A percentile compares a stretch with the other conserved stretches of the same genome.
Conservation (phyloP, 2,888 invertebrate genomes). For the Pterostichus niger region DNA sequence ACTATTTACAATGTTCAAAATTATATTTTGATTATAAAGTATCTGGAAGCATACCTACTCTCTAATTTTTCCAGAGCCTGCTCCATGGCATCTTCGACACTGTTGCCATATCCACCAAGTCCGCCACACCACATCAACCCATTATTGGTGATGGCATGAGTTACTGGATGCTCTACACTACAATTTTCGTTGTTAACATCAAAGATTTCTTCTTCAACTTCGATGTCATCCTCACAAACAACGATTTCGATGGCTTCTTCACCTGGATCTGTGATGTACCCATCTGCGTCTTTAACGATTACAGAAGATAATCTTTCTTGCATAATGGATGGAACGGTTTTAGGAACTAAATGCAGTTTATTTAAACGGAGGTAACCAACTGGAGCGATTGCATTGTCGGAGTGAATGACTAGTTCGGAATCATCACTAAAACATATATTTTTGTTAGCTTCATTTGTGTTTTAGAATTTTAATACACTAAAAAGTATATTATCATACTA, state of each 20-base stretch:
- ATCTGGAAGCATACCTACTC: conserved; percentile 82
- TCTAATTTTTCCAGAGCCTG: conserved; percentile 88
- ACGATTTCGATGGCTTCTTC: conserved; percentile 73
- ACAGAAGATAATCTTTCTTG: conserved; percentile 73
- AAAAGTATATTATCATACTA: too few species aligned
- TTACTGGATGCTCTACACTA: conserved; percentile 69
- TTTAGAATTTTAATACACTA: too few species aligned
- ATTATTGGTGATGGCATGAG: conserved; percentile 73
- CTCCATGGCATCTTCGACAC: conserved; percentile 83
- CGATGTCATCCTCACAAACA: conserved; percentile 71
- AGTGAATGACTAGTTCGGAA: conserved; percentile 91
- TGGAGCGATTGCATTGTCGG: conserved; percentile 95
- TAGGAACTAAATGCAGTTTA: conserved; percentile 88
- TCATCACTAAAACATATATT: conserved; percentile 84
- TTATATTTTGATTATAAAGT: background rate
- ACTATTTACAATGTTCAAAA: too few species aligned
- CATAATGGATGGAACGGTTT: conserved; percentile 77
- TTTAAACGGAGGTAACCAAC: conserved; percentile 96
- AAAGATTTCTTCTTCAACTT: conserved; percentile 68
- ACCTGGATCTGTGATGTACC: conserved; percentile 75
- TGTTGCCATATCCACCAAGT: conserved; percentile 85
- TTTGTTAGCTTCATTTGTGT: too few species aligned
- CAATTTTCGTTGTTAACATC: conserved; percentile 31
- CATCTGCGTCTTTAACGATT: conserved; percentile 71
- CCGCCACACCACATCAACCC: conserved; percentile 94